Evolutionary conservation across 2,888 invertebrate species (phyloP).

Genomic region (Cataglyphis rosenhaueri): DNA sequence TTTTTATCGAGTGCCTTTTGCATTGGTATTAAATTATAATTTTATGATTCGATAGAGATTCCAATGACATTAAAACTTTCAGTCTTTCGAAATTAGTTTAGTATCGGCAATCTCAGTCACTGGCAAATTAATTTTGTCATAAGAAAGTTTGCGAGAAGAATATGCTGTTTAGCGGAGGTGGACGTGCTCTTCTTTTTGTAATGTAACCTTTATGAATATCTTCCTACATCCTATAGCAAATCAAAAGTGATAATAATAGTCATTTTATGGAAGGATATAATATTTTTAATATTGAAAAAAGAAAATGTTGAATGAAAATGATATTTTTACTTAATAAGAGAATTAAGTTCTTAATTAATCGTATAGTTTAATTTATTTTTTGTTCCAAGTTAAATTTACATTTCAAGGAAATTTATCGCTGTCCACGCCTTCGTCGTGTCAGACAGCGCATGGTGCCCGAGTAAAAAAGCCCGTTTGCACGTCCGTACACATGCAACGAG

Average conservation of each 20-base stretch:
- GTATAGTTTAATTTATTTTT: neutral
- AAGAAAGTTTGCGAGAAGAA: slow-evolving; percentile 21
- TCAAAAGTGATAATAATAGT: slow-evolving; percentile 33
- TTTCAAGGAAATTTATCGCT: neutral
- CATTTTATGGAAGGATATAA: neutral
- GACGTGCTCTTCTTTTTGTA: slow-evolving; percentile 12
- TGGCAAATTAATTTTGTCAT: neutral
- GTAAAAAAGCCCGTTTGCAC: neutral
- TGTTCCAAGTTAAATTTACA: neutral
- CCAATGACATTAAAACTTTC: slow-evolving; percentile 1
- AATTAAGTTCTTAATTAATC: neutral
- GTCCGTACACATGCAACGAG: neutral
- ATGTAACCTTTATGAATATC: slow-evolving; percentile 24
- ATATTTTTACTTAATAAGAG: slow-evolving; percentile 4
- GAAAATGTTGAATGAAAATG: slow-evolving; percentile 17
- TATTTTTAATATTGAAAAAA: slow-evolving; percentile 6
- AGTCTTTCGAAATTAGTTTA: slow-evolving; percentile 14
- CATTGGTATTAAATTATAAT: neutral
- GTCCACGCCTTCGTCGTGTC: neutral
- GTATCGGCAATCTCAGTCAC: slow-evolving; percentile 7
- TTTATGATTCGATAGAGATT: slow-evolving; percentile 11
- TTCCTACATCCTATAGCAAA: slow-evolving; percentile 12
- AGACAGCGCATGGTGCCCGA: neutral
- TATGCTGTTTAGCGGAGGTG: neutral
- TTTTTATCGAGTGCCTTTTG: neutral